Conservation (phyloP, 2,113 vertebrate genomes). For the Heterocephalus glaber region DNA sequence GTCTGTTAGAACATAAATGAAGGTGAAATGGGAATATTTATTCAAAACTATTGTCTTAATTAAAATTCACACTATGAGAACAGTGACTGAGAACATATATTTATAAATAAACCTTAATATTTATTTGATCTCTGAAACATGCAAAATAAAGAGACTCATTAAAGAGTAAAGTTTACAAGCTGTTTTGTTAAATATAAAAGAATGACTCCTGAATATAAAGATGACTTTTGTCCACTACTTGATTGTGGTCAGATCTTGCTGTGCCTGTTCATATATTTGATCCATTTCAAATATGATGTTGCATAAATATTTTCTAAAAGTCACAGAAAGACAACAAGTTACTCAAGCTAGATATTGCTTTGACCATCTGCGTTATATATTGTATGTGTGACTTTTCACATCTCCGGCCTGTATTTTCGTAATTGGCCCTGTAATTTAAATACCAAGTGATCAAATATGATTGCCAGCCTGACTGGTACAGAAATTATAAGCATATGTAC, state of each 20-base stretch:
- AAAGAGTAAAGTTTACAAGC: not conserved
- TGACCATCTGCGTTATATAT: constrained; percentile 68
- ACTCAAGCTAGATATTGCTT: constrained; percentile 36
- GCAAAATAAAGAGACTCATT: not conserved
- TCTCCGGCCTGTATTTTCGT: constrained; percentile 64
- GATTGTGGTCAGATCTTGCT: not conserved
- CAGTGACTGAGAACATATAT: not conserved
- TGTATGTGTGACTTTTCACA: constrained; percentile 51
- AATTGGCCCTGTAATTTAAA: constrained; percentile 74
- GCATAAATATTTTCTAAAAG: constrained; percentile 40
- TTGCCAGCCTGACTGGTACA: constrained; percentile 70
- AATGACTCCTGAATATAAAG: not conserved
- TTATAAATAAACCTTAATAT: not conserved
- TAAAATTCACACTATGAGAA: not conserved
- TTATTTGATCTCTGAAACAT: not conserved
- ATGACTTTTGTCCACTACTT: not conserved
- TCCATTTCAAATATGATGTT: not conserved
- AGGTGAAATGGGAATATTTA: not conserved
- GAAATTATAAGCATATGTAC: constrained; percentile 76
- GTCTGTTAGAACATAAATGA: not conserved
- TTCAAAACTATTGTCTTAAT: not conserved
- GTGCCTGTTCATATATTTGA: not conserved
- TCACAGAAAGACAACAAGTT: constrained; percentile 11
- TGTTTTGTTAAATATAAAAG: not conserved
- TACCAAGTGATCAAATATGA: constrained; percentile 73